Evolutionary conservation across 2,113 vertebrate species (phyloP), one percentile per base, ranked within the genome.

Genomic region (Rhineura floridana): DNA sequence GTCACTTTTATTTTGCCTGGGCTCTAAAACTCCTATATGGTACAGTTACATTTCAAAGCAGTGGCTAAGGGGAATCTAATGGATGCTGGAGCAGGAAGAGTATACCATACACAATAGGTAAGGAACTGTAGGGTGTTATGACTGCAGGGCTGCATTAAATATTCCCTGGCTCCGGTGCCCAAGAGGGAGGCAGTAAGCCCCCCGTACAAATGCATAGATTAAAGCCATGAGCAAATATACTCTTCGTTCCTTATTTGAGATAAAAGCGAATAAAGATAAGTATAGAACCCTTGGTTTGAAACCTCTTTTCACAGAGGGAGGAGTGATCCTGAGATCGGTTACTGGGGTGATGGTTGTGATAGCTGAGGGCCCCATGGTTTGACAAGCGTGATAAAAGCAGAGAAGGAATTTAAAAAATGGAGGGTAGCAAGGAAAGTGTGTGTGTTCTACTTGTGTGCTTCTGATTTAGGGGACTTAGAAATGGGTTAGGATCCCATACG

Each of bases 1-100:
- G 15, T 92, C 92, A 63, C 79, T 93, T 88, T 96, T 96, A 96
- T 96, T 96, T 48, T 91, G 90, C 80, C 65, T 92, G 93, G 88
- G 87, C 91, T 95, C 94, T 83, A 73, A 87, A 82, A 69, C n/a
- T 59, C 91, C 77, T 81, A 63, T 95, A 93, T 4, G 90, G 91
- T 87, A 85, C 30, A 92, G 39, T 87, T 78, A 87, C 81, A 88
- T 46, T 30, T 89, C 83, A 63, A 93, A 95, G 89, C 5, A 23
- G n/a, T 86, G 87, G 28, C 65, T 91, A 84, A 28, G 46, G 70
- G 44, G 46, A 84, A 21, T 91, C 94, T 94, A 91, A 67, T 83
- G 88, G 33, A 72, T 55, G 87, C 19, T 67, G 67, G 87, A 69
- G 92, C 76, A 19, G 52, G 44, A 52, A 65, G 25, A 91, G 44